phyloP scores from a whole-genome alignment of 92 coral and sea anemone species.

The Porites evermanni region DNA sequence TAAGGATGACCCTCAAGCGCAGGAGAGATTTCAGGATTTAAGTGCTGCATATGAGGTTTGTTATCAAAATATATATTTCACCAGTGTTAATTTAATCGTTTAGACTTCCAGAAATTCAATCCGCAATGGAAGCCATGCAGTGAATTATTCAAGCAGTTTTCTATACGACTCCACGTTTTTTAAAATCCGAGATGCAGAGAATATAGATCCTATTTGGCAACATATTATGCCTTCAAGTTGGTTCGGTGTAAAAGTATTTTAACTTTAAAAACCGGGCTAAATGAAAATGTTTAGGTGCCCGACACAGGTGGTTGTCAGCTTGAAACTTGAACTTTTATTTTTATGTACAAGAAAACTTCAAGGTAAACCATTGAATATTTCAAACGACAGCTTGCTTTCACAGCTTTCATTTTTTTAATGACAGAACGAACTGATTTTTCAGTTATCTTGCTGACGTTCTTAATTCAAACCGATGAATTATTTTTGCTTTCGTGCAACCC shows the following conservation, averaged over 20 bases:
- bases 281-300: background rate
- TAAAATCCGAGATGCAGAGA: background rate
- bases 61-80: background rate
- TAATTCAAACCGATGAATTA: too few relatives aligned
- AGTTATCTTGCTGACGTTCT: background rate
- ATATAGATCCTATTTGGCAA: background rate
- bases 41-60: slow-evolving; percentile 98
- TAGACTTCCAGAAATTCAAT: background rate
- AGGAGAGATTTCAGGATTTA: slow-evolving; percentile 96
- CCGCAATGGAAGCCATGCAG: background rate
- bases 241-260: background rate
- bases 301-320: background rate
- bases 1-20: slow-evolving; percentile 93
- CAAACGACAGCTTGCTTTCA: background rate
- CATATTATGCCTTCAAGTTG: background rate
- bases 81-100: background rate
- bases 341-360: background rate
- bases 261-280: background rate
- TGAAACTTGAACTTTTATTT: background rate
- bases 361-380: background rate
- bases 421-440: background rate
- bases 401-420: background rate
- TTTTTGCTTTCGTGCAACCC: background rate
- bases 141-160: background rate
- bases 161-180: background rate